Percentiles rank a stretch among this genome's conserved stretches.
phyloP scores from a whole-genome alignment of 2,797 vertebrate genomes.

The Carduelis carduelis region DNA sequence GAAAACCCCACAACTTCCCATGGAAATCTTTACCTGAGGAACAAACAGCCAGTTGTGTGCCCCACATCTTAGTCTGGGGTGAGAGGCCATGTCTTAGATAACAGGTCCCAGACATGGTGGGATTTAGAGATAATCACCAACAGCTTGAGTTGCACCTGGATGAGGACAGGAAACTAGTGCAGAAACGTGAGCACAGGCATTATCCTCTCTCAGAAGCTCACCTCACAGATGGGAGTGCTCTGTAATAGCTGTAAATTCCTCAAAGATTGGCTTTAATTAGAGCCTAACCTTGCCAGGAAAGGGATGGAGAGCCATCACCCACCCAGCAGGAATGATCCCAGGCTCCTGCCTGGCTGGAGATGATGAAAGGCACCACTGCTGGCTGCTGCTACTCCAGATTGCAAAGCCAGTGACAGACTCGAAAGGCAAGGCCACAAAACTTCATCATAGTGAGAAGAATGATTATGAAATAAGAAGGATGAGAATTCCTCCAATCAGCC shows the following conservation, averaged over 20 bases:
- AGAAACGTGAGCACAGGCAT: not conserved
- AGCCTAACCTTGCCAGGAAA: not conserved
- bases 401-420: not conserved
- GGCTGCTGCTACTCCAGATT: not conserved
- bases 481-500: not conserved
- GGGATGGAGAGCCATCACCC: not conserved
- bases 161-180: not conserved
- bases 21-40: not conserved
- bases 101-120: not conserved
- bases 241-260: conserved; percentile 3
- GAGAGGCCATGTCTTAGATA: not conserved
- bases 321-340: not conserved
- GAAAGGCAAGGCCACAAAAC: not conserved
- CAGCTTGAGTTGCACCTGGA: conserved; percentile 31
- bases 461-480: not conserved
- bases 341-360: not conserved
- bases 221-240: not conserved
- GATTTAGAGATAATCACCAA: conserved; percentile 38
- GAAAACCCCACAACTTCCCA: not conserved
- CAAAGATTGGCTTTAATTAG: conserved; percentile 16
- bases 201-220: conserved; percentile 17
- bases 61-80: not conserved
- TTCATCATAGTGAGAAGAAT: not conserved
- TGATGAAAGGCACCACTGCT: not conserved
- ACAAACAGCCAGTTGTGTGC: not conserved